phyloP scores from a whole-genome alignment of 2,888 invertebrate genomes.

The Hypomecis punctinalis region DNA sequence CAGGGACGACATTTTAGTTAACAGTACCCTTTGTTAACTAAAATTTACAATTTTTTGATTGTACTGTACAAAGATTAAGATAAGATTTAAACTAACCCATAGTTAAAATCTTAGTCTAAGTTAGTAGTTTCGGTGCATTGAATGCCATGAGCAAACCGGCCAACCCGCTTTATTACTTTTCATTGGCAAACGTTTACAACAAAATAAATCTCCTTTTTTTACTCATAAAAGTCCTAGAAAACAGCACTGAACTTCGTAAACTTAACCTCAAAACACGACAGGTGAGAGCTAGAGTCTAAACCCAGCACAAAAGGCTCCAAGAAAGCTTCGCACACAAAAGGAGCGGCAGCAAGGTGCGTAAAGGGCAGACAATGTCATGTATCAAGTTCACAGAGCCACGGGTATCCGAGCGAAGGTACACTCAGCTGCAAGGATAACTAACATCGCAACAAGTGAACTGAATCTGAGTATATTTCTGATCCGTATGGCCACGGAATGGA shows the following conservation, averaged over 20 bases:
- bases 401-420: slow-evolving; percentile 70
- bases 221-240: background rate
- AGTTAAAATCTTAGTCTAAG: no score
- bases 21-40: no score
- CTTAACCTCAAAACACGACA: slow-evolving; percentile 31
- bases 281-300: slow-evolving; percentile 33
- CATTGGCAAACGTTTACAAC: background rate
- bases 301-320: slow-evolving; percentile 48
- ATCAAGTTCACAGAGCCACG: slow-evolving; percentile 77
- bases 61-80: no score
- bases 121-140: no score
- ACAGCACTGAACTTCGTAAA: background rate
- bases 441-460: no score
- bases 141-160: no score
- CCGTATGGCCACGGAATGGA: no score
- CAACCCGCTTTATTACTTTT: no score
- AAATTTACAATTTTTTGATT: no score
- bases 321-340: slow-evolving; percentile 57
- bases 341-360: slow-evolving; percentile 68
- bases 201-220: background rate
- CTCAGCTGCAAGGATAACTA: slow-evolving; percentile 45
- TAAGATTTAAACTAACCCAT: no score
- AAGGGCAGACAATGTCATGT: slow-evolving; percentile 83
- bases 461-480: no score
- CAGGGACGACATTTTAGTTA: no score